These are phyloP conservation scores for Polypedilum vanderplanki DNA, from an alignment of 1,140 invertebrate genomes.

Conservation along the genomic window DNA sequence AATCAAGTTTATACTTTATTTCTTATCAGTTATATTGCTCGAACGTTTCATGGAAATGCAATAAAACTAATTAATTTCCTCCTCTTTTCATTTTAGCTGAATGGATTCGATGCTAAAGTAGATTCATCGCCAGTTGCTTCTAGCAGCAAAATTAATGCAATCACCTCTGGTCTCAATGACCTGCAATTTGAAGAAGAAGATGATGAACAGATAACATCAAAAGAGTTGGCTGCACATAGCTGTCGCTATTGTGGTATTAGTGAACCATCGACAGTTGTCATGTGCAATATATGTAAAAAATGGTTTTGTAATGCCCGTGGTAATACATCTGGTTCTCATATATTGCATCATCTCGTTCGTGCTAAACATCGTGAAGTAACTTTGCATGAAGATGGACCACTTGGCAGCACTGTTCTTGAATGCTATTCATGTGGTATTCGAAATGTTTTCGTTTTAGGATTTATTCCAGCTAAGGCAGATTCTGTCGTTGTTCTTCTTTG, in stretches of 20 bases:
- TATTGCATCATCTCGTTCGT: conserved; percentile 96
- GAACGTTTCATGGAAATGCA: background rate
- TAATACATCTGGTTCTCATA: conserved; percentile 96
- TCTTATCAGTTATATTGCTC: background rate
- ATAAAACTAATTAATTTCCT: background rate
- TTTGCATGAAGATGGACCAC: conserved; percentile 91
- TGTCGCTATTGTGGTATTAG: conserved; percentile 99
- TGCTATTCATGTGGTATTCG: conserved; percentile 98
- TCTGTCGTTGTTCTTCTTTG: conserved; percentile 98
- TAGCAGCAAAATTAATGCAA: conserved; percentile 54
- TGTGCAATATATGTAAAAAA: conserved; percentile 97
- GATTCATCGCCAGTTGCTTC: conserved; percentile 51
- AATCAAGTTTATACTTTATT: background rate
- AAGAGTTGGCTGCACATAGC: conserved; percentile 86
- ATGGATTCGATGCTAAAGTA: conserved; percentile 52
- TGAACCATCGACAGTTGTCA: conserved; percentile 94
- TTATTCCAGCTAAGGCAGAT: conserved; percentile 98
- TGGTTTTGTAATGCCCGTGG: conserved; percentile 99
- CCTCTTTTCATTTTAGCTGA: conserved; percentile 50
- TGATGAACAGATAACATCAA: conserved; percentile 50
- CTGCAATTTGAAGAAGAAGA: conserved; percentile 88
- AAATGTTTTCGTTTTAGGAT: conserved; percentile 97
- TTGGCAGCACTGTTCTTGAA: conserved; percentile 95
- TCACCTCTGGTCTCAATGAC: conserved; percentile 68
- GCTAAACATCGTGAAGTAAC: conserved; percentile 99